phyloP scores from a whole-genome alignment of 2,797 vertebrate genomes.

The Sebastes itinus region DNA sequence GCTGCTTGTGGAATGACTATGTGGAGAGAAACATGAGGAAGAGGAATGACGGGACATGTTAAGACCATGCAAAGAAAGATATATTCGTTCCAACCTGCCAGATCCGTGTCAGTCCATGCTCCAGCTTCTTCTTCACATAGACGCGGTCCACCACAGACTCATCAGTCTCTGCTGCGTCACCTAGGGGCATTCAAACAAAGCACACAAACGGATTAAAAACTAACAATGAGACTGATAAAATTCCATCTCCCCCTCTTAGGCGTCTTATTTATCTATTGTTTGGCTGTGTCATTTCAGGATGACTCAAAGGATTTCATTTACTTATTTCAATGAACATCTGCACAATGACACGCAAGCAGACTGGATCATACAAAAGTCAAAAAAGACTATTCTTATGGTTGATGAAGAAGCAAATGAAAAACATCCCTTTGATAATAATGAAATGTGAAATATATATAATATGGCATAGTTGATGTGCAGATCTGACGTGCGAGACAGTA shows the following conservation, averaged over 20 bases:
- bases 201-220: not conserved
- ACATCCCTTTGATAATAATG: not conserved
- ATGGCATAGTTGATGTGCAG: not conserved
- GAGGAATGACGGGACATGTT: not conserved
- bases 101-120: constrained; percentile 95
- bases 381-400: not conserved
- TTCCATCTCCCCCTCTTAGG: not conserved
- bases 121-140: constrained; percentile 97
- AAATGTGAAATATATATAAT: not conserved
- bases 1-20: not conserved
- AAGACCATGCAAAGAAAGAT: not conserved
- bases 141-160: constrained; percentile 91
- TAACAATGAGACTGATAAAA: not conserved
- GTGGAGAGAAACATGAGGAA: not conserved
- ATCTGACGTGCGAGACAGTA: not conserved
- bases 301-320: not conserved
- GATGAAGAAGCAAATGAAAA: not conserved
- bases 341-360: not conserved
- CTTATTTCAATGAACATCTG: not conserved
- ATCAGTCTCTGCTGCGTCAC: constrained; percentile 82
- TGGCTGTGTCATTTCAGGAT: not conserved
- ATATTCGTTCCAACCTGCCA: constrained; percentile 89
- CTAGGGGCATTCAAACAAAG: constrained; percentile 69
- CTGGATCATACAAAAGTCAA: not conserved
- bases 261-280: not conserved